phyloP scores from a whole-genome alignment of 1,140 invertebrate genomes.

The Papilio polytes region DNA sequence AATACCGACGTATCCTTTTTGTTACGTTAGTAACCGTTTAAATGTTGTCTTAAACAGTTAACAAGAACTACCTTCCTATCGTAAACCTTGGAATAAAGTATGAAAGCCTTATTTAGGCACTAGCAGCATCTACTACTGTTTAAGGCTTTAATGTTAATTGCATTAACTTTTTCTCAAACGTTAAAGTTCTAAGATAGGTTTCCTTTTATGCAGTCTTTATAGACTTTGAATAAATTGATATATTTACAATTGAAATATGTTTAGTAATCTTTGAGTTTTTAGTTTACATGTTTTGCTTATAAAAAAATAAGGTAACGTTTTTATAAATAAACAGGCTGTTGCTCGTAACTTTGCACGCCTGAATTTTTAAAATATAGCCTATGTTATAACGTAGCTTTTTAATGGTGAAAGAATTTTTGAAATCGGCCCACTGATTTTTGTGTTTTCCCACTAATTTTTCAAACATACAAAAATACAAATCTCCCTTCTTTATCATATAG shows the following conservation, averaged over 20 bases:
- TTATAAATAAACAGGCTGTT: too few species aligned
- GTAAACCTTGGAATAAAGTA: slow-evolving; percentile 19
- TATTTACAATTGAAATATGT: too few species aligned
- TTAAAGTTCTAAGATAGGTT: background rate
- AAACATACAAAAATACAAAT: too few species aligned
- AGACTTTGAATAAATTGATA: background rate
- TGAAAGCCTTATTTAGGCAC: slow-evolving; percentile 12
- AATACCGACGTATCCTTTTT: background rate
- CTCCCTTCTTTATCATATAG: too few species aligned
- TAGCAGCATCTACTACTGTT: background rate
- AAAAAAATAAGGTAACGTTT: too few species aligned
- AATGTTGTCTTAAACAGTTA: slow-evolving; percentile 1
- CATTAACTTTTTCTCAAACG: background rate
- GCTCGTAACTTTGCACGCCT: too few species aligned
- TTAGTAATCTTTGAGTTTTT: background rate
- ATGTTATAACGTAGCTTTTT: too few species aligned
- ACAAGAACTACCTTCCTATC: background rate
- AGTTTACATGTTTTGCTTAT: background rate
- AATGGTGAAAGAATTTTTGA: too few species aligned
- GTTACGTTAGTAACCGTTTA: slow-evolving; percentile 5
- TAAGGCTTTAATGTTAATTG: slow-evolving; percentile 15
- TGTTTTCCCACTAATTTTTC: too few species aligned
- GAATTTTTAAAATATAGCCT: too few species aligned
- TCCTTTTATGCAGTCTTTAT: background rate
- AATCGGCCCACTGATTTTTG: too few species aligned